These are phyloP conservation scores for Drosophila subquinaria DNA, from an alignment of 2,888 invertebrate species.

Conservation along the genomic window DNA sequence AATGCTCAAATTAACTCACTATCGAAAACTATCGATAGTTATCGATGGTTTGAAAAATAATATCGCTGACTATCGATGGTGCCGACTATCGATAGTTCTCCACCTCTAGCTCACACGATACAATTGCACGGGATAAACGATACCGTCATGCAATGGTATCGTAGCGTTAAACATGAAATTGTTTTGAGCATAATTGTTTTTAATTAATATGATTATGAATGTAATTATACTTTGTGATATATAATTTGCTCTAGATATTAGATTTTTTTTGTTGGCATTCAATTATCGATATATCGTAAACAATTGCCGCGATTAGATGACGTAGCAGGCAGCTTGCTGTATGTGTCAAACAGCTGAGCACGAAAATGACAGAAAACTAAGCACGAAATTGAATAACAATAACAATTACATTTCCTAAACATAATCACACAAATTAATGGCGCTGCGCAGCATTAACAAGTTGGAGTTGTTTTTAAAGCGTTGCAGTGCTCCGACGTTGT, in stretches of 20 bases:
- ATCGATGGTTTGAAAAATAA: too few relatives aligned
- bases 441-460: slow-evolving; percentile 71
- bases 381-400: slow-evolving; percentile 72
- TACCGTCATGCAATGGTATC: neutral
- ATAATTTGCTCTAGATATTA: neutral
- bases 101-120: slow-evolving; percentile 43
- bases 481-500: slow-evolving; percentile 43
- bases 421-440: slow-evolving; percentile 66
- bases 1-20: too few relatives aligned
- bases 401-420: slow-evolving; percentile 38
- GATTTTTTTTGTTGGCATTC: neutral
- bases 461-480: slow-evolving; percentile 55
- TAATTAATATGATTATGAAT: neutral
- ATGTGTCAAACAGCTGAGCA: slow-evolving; percentile 51
- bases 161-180: neutral
- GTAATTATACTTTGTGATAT: neutral
- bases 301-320: slow-evolving; percentile 21
- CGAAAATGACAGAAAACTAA: slow-evolving; percentile 48
- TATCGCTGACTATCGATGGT: too few relatives aligned
- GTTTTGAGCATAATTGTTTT: neutral
- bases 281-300: slow-evolving; percentile 36
- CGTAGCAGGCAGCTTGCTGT: slow-evolving; percentile 55
- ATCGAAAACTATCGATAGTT: too few relatives aligned
- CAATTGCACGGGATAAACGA: neutral
- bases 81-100: too few relatives aligned